phyloP scores from a whole-genome alignment of 2,113 vertebrate species.

The Lonchura striata region DNA sequence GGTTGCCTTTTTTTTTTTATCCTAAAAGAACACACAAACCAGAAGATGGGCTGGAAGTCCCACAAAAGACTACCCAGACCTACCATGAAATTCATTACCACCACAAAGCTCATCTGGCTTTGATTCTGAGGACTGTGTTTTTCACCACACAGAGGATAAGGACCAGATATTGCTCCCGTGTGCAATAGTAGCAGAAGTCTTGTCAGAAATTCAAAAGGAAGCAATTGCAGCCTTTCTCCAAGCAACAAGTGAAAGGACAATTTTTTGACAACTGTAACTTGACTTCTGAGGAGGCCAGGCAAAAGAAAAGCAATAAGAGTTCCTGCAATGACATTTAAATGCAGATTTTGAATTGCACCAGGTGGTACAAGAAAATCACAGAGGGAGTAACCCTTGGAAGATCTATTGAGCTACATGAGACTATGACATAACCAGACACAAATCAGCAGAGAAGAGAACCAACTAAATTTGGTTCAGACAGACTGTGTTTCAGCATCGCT shows the following conservation, averaged over 20 bases:
- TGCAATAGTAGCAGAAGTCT: background rate
- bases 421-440: background rate
- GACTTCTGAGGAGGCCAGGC: background rate
- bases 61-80: background rate
- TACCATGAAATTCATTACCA: background rate
- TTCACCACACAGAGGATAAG: background rate
- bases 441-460: background rate
- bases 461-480: slow-evolving; percentile 42
- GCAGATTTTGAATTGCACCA: background rate
- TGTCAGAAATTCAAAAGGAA: background rate
- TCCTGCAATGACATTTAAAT: background rate
- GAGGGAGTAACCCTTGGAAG: background rate
- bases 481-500: background rate
- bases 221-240: background rate
- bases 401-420: background rate
- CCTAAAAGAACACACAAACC: background rate
- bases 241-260: background rate
- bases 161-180: background rate
- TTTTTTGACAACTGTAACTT: background rate
- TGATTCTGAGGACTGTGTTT: background rate
- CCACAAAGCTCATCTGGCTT: background rate
- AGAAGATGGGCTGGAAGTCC: background rate
- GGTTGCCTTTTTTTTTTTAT: background rate
- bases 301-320: background rate
- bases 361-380: background rate